A percentile compares a stretch with the other conserved stretches of the same genome.
phyloP scores from a whole-genome alignment of 2,888 invertebrate species.

The Drosophila hamatofila region DNA sequence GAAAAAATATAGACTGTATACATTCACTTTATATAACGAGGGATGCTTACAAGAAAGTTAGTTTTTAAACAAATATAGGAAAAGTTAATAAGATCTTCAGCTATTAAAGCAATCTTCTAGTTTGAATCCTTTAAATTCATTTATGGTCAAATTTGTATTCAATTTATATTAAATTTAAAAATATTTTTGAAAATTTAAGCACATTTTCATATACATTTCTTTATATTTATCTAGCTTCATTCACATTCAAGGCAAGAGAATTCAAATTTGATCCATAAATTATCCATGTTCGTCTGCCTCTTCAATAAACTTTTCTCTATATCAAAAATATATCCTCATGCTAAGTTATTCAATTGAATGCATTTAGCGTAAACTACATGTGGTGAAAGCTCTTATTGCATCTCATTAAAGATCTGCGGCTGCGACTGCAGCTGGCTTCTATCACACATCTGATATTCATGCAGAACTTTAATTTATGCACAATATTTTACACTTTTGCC shows the following conservation, averaged over 20 bases:
- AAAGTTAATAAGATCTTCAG: not conserved
- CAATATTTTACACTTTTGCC: slow-evolving; percentile 38
- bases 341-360: slow-evolving; percentile 11
- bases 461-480: slow-evolving; percentile 39
- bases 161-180: no score
- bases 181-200: no score
- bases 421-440: slow-evolving; percentile 1
- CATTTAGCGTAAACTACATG: slow-evolving; percentile 9
- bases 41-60: no score
- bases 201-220: not conserved
- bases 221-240: not conserved
- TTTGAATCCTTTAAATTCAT: no score
- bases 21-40: no score
- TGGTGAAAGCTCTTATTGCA: not conserved
- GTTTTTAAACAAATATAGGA: no score
- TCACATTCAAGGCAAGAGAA: no score
- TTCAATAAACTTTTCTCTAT: not conserved
- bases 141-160: no score
- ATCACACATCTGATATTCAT: slow-evolving; percentile 7
- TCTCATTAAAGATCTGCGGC: slow-evolving; percentile 11
- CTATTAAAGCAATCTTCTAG: not conserved
- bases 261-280: no score
- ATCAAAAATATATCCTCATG: not conserved
- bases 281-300: not conserved
- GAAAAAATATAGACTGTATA: no score